Evolutionary conservation across 2,888 invertebrate species (phyloP), one percentile per base, ranked within the genome.

Genomic region (Vanessa cardui): DNA sequence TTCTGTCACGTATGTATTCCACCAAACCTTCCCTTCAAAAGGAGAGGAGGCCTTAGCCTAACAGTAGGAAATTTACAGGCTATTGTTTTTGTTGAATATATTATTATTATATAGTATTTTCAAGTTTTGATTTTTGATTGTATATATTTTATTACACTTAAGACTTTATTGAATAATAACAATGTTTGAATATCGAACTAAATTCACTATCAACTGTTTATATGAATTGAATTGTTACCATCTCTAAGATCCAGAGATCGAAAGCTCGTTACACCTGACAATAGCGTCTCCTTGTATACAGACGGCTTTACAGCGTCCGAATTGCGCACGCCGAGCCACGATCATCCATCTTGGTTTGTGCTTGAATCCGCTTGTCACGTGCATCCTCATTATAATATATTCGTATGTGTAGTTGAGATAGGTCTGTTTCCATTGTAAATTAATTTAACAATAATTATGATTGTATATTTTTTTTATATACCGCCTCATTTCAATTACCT

Each of bases 321-420:
- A 73, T 69, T 69, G 46, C 50, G 61, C 70, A 65, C 64, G 66
- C 63, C 50, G 62, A 20, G 66, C 63, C 50, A 61, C 26, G 64
- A 71, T 72, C 72, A 76, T 76, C 74, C 69, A 76, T 76, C 76
- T 76, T 73, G 68, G 71, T 70, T 73, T 73, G 74, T 65, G 62
- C 72, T 67, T 47, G 58, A 72, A 76, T 74, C 73, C 66, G 64
- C 65, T 64, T 72, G 73, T 74, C 76, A 73, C 68, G 64, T 58
- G 67, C 70, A 68, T 67, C 59, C 52, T 58, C 70, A 66, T 59
- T 54, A 46, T 47, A 58, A 49, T 50, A 45, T 20, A 49, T 62
- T 39, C n/a, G 16, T 49, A 44, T 21, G 49, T 65, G 20, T 59
- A 26, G 8, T 49, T 49, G 49, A 20, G 2, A 49, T 49, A 49